Evolutionary conservation across 2,888 invertebrate species (phyloP).

Genomic region (Ypsolopha sequella): DNA sequence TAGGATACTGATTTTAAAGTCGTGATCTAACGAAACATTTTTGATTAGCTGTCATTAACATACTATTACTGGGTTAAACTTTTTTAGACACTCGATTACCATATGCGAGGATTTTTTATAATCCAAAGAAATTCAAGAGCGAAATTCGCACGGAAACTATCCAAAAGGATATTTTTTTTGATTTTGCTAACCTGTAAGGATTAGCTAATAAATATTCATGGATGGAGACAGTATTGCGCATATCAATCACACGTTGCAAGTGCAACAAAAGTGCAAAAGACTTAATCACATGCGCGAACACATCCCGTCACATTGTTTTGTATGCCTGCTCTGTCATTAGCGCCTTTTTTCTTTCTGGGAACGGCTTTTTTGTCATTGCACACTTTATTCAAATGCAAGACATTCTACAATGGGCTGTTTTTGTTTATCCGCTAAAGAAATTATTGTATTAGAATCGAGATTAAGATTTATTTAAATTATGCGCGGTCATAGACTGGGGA

Average conservation of each 20-base stretch:
- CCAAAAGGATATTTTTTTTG: constrained; percentile 24
- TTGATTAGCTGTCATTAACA: background rate
- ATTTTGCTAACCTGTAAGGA: constrained; percentile 46
- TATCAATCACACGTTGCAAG: constrained; percentile 59
- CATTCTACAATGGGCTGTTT: constrained; percentile 47
- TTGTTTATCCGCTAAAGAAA: constrained; percentile 56
- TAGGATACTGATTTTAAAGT: constrained; percentile 20
- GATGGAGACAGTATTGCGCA: constrained; percentile 52
- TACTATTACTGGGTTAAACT: constrained; percentile 6
- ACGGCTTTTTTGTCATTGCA: constrained; percentile 8
- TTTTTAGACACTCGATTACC: constrained; percentile 13
- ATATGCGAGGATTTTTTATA: background rate
- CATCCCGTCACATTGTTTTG: constrained; percentile 52
- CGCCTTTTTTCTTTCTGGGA: constrained; percentile 30
- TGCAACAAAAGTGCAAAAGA: constrained; percentile 56
- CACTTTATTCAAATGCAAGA: constrained; percentile 46
- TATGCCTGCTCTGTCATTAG: constrained; percentile 51
- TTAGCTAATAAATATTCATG: constrained; percentile 54
- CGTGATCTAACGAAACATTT: background rate
- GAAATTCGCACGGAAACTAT: constrained; percentile 50
- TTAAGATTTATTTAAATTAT: constrained; percentile 29
- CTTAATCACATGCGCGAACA: constrained; percentile 58
- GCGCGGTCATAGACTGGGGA: constrained; percentile 24
- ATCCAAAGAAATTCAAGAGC: constrained; percentile 10
- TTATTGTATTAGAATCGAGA: constrained; percentile 26